phyloP scores from a whole-genome alignment of 2,888 invertebrate species.

The Drosophila paramelanica region DNA sequence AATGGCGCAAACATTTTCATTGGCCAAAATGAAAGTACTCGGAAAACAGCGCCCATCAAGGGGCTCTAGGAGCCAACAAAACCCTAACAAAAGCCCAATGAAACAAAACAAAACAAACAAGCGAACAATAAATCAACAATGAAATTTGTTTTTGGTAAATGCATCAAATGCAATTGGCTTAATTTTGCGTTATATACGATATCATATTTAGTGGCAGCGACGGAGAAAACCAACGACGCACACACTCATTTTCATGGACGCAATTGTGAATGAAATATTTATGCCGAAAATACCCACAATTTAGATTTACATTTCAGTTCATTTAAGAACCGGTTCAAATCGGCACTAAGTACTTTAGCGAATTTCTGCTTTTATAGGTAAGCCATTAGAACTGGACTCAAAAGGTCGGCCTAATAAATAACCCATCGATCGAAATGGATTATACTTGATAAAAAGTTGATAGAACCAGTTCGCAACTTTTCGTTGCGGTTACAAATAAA shows the following conservation, averaged over 20 bases:
- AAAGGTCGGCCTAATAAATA: too few relatives aligned
- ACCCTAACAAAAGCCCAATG: slow-evolving; percentile 17
- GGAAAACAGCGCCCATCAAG: slow-evolving; percentile 10
- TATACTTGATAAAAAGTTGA: too few relatives aligned
- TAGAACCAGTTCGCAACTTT: too few relatives aligned
- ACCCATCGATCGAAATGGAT: too few relatives aligned
- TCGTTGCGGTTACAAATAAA: background rate
- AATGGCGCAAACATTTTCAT: slow-evolving; percentile 53
- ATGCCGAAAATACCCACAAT: slow-evolving; percentile 1
- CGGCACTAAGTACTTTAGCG: too few relatives aligned
- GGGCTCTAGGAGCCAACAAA: slow-evolving; percentile 18
- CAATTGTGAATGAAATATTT: slow-evolving; percentile 41
- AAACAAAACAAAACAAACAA: slow-evolving; percentile 38
- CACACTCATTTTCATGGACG: slow-evolving; percentile 9
- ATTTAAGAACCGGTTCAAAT: too few relatives aligned
- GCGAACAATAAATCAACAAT: slow-evolving; percentile 67
- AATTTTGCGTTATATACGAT: slow-evolving; percentile 53
- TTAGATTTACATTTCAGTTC: too few relatives aligned
- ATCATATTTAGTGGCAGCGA: slow-evolving; percentile 55
- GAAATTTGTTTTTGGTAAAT: slow-evolving; percentile 65
- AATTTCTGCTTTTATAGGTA: too few relatives aligned
- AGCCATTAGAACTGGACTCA: too few relatives aligned
- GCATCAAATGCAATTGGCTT: slow-evolving; percentile 68
- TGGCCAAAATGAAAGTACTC: slow-evolving; percentile 51
- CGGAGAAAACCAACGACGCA: slow-evolving; percentile 12